Percentiles rank a stretch among this genome's conserved stretches.
phyloP scores from a whole-genome alignment of 1,140 invertebrate genomes.

The Zaprionus tsacasi region DNA sequence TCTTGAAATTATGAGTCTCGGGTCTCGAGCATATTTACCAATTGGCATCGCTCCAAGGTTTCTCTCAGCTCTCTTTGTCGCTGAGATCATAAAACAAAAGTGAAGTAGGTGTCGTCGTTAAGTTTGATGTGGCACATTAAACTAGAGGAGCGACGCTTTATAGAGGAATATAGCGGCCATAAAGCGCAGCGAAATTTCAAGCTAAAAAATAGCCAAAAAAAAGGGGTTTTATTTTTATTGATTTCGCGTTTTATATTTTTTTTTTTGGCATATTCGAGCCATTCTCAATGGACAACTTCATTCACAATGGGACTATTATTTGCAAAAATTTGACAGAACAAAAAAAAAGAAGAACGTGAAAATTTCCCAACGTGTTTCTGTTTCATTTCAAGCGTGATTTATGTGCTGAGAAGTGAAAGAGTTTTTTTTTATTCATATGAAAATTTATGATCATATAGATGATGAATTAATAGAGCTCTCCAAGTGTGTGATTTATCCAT shows the following conservation, averaged over 20 bases:
- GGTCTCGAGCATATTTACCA: conserved; percentile 64
- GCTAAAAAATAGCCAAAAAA: background rate
- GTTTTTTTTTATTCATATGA: conserved; percentile 9
- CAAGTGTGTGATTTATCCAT: conserved; percentile 29
- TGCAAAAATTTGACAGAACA: background rate
- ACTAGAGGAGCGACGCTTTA: conserved; percentile 64
- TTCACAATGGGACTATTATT: conserved; percentile 25
- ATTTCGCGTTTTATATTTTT: conserved; percentile 41
- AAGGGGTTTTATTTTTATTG: conserved; percentile 45
- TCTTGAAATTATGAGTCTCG: conserved; percentile 69
- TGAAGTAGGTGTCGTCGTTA: conserved; percentile 79
- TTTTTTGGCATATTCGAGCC: background rate
- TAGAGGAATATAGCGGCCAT: conserved; percentile 52
- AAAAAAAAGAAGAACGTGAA: conserved; percentile 16
- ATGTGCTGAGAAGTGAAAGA: conserved; percentile 13
- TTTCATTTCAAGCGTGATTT: conserved; percentile 30
- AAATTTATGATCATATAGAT: conserved; percentile 13
- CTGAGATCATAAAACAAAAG: conserved; percentile 61
- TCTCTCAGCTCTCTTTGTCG: conserved; percentile 12
- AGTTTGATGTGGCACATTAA: conserved; percentile 80
- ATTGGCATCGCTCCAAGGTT: conserved; percentile 65
- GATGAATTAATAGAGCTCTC: conserved; percentile 8
- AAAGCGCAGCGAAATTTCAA: conserved; percentile 5
- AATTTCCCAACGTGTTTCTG: conserved; percentile 13
- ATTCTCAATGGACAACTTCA: conserved; percentile 17